Evolutionary conservation across 2,113 vertebrate genomes (phyloP).

Genomic region (Tachycineta bicolor): DNA sequence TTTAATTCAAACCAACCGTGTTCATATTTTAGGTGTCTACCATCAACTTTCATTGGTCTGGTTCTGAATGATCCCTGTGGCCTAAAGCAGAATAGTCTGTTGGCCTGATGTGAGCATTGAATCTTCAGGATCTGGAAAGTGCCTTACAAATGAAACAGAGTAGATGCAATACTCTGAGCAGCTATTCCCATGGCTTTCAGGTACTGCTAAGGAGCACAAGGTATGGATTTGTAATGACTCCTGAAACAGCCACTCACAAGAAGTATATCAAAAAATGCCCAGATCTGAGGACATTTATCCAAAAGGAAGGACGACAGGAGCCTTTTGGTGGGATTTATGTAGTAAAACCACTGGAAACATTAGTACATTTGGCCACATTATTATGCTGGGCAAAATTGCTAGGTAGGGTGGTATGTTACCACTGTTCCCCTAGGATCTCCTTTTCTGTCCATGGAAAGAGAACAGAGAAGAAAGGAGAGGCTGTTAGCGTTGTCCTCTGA

Average conservation of each 20-base stretch:
- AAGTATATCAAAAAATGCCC: background rate
- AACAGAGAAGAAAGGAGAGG: background rate
- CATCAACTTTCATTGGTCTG: fast-evolving
- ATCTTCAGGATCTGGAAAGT: background rate
- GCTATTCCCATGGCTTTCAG: background rate
- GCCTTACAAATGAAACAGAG: background rate
- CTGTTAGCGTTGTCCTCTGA: background rate
- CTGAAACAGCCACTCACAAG: background rate
- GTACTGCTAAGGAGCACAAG: background rate
- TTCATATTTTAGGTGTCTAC: background rate
- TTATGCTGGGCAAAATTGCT: background rate
- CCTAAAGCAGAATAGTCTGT: background rate
- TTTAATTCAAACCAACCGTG: background rate
- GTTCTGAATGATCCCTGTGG: background rate
- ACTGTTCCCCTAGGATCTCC: background rate
- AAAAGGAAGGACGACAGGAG: background rate
- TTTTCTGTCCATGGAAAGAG: background rate
- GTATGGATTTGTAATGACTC: background rate
- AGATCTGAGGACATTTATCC: background rate
- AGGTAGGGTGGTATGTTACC: background rate
- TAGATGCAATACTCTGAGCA: no score
- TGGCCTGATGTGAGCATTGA: background rate
- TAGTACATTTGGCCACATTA: background rate
- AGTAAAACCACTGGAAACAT: background rate
- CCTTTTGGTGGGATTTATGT: background rate